Conservation (phyloP, 2,888 invertebrate species). For the Camptogramma bilineatum region DNA sequence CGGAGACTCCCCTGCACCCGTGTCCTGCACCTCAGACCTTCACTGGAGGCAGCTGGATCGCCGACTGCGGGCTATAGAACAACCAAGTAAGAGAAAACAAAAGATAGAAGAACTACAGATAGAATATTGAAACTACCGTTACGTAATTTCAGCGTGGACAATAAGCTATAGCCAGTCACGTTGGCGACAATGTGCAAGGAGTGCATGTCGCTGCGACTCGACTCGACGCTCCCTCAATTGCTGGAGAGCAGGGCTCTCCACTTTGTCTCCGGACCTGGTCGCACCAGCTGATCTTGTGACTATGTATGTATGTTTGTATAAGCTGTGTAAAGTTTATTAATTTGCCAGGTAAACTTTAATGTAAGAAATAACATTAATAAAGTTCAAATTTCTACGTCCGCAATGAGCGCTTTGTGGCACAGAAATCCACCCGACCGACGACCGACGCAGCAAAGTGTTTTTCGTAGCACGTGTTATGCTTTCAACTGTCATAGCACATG, state of each 20-base stretch:
- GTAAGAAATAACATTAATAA: too few species aligned
- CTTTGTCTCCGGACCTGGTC: constrained; percentile 86
- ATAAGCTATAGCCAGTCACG: constrained; percentile 85
- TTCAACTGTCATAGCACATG: too few species aligned
- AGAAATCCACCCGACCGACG: too few species aligned
- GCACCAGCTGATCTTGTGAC: constrained; percentile 87
- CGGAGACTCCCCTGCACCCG: constrained; percentile 47
- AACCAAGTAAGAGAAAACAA: constrained; percentile 81
- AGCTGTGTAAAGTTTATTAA: too few species aligned
- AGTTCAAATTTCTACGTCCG: too few species aligned
- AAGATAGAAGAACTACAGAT: neutral
- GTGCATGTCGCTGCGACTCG: constrained; percentile 88
- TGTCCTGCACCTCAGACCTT: constrained; percentile 66
- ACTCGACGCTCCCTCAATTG: constrained; percentile 88
- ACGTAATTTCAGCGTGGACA: constrained; percentile 87
- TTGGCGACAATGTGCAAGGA: constrained; percentile 87
- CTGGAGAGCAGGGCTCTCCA: constrained; percentile 87
- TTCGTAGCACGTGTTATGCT: too few species aligned
- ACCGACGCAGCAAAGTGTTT: too few species aligned
- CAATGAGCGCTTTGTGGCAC: too few species aligned
- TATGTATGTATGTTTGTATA: constrained; percentile 80
- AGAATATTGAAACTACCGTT: too few species aligned
- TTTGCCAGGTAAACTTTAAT: too few species aligned
- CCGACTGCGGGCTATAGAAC: constrained; percentile 88
- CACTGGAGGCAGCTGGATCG: constrained; percentile 86